Percentiles rank a stretch among this genome's conserved stretches.
Evolutionary conservation across 2,113 vertebrate genomes (phyloP).

Genomic region (Rhineura floridana): DNA sequence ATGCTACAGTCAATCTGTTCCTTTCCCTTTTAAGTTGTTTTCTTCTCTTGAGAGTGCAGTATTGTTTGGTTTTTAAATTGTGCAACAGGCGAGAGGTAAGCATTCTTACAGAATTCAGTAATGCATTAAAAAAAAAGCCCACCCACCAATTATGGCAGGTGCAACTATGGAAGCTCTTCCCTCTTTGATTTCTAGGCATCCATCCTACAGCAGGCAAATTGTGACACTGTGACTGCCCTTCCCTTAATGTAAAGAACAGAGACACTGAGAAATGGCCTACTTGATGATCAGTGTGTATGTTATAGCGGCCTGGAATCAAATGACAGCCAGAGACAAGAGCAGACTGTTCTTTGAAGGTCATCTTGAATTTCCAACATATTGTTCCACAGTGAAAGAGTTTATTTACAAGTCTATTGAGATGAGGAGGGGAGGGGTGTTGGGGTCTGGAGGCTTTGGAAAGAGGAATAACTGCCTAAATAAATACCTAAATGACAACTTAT

Average conservation of each 20-base stretch:
- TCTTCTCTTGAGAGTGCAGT: no score
- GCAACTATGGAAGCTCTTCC: background rate
- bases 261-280: background rate
- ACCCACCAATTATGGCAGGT: background rate
- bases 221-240: no score
- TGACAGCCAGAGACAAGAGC: constrained; percentile 29
- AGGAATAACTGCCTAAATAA: background rate
- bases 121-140: no score
- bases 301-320: background rate
- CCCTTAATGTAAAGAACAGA: background rate
- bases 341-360: constrained; percentile 46
- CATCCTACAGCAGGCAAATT: no score
- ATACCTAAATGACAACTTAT: constrained; percentile 40
- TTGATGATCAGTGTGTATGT: background rate
- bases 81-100: background rate
- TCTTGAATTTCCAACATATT: constrained; percentile 32
- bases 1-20: background rate
- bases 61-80: no score
- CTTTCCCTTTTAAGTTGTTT: no score
- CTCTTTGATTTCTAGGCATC: background rate
- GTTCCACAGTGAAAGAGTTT: no score
- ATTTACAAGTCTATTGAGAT: background rate
- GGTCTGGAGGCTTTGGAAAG: background rate
- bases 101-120: background rate
- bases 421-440: background rate